phyloP scores from a whole-genome alignment of 2,888 invertebrate genomes.

The Drosophila histrio region DNA sequence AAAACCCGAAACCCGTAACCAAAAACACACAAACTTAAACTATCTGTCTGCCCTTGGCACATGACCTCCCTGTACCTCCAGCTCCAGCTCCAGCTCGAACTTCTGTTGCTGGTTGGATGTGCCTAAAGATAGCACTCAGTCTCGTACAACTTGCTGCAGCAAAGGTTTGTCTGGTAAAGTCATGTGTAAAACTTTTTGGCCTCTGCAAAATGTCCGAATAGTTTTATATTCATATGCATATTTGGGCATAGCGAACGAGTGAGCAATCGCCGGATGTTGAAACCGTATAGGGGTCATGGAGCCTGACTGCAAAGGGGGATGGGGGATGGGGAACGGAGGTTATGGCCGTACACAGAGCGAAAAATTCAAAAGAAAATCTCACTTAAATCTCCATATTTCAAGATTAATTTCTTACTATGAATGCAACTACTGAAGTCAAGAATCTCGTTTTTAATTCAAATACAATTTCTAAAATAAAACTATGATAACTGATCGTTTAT shows the following conservation, averaged over 20 bases:
- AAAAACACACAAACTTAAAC: constrained; percentile 23
- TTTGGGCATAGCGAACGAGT: constrained; percentile 57
- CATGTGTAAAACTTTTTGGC: constrained; percentile 53
- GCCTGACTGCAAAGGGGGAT: too few species aligned
- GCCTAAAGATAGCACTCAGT: constrained; percentile 29
- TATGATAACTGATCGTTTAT: too few species aligned
- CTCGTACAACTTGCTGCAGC: constrained; percentile 8
- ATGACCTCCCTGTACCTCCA: constrained; percentile 30
- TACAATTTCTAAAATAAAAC: too few species aligned
- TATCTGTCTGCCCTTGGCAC: constrained; percentile 46
- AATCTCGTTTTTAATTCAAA: too few species aligned
- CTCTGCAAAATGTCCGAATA: constrained; percentile 65
- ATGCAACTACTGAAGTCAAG: too few species aligned
- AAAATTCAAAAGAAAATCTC: too few species aligned
- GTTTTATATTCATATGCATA: constrained; percentile 79
- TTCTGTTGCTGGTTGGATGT: background rate
- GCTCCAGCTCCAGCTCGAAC: background rate
- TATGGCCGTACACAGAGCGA: too few species aligned
- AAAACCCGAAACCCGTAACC: constrained; percentile 19
- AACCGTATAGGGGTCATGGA: constrained; percentile 5
- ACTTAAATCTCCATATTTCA: too few species aligned
- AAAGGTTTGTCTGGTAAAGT: constrained; percentile 23
- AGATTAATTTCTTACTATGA: too few species aligned
- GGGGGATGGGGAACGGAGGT: too few species aligned
- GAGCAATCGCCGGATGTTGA: constrained; percentile 60